Evolutionary conservation across 2,113 vertebrate genomes (phyloP), one percentile per base, ranked within the genome.

Genomic region (Cettia cetti): DNA sequence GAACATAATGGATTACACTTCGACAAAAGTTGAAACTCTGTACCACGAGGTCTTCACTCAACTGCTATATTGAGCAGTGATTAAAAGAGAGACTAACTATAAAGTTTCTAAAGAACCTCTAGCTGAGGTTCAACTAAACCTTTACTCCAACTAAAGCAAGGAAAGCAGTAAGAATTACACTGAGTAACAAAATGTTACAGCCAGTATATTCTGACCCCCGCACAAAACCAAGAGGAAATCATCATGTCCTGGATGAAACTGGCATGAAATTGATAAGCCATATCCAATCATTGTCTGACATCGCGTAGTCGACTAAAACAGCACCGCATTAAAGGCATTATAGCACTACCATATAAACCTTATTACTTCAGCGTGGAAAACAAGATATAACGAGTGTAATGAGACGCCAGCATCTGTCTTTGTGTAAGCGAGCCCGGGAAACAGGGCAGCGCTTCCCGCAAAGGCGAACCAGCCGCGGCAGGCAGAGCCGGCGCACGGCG

Each of bases 41-140:
- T 7, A 47, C 42, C 44, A 26, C 30, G 15, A 66, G 93, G 59
- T 69, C 86, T 44, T 28, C 13, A 11, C 17, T 45, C 39, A 42
- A 2, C 8, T 40, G 54, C 40, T 63, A 11, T 1, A 52, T 0
- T 3, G n/a, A 66, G 30, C 33, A 35, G 33, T 33, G n/a, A 77
- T 35, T 45, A 45, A 42, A 39, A 44, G 28, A 63, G 10, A n/a
- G 13, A 33, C 50, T 28, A 53, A 90, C 27, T 0, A 69, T 9
- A 63, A 96, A 97, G 76, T 97, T 97, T 81, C 18, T 35, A 7
- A 87, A 87, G 35, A 82, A 28, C 7, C 40, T 13, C n/a, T 17
- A 44, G 23, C 20, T 39, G 30, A 76, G 45, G 33, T 23, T 35
- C 21, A 42, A 61, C 33, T 31, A 22, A 30, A 65, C 18, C 61